phyloP scores from a whole-genome alignment of 1,140 invertebrate species.

The Aphelenchoides fujianensis region DNA sequence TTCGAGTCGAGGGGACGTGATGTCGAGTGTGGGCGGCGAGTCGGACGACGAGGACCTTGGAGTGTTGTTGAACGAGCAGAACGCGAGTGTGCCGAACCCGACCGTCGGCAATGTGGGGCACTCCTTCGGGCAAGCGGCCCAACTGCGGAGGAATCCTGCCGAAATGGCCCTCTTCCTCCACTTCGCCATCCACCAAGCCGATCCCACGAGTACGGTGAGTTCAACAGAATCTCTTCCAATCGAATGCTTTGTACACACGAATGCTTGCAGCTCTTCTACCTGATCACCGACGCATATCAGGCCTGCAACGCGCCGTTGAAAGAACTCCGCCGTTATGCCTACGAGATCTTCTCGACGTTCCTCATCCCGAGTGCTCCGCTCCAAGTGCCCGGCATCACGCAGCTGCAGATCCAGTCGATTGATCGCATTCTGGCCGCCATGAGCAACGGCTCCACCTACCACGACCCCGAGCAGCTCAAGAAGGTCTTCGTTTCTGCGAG shows the following conservation, averaged over 20 bases:
- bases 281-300: conserved; percentile 76
- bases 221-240: background rate
- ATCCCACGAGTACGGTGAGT: conserved; percentile 21
- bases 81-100: background rate
- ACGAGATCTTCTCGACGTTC: conserved; percentile 95
- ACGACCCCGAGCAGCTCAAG: conserved; percentile 73
- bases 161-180: conserved; percentile 16
- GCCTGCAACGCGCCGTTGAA: conserved; percentile 75
- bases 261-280: conserved; percentile 75
- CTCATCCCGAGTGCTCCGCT: conserved; percentile 76
- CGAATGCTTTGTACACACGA: too few species aligned
- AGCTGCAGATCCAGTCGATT: conserved; percentile 67
- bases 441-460: conserved; percentile 45
- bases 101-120: background rate
- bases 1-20: conserved; percentile 24
- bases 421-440: conserved; percentile 60
- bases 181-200: conserved; percentile 8
- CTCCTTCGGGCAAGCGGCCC: background rate
- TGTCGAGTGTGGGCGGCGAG: conserved; percentile 25
- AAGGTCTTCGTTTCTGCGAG: conserved; percentile 83
- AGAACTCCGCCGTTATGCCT: conserved; percentile 91
- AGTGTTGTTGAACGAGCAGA: background rate
- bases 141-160: conserved; percentile 3
- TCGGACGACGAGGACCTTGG: conserved; percentile 23
- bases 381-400: conserved; percentile 37